Base-by-base conservation (phyloP, 2,797 vertebrate species). In the Neosilurus hyrtlii region DNA sequence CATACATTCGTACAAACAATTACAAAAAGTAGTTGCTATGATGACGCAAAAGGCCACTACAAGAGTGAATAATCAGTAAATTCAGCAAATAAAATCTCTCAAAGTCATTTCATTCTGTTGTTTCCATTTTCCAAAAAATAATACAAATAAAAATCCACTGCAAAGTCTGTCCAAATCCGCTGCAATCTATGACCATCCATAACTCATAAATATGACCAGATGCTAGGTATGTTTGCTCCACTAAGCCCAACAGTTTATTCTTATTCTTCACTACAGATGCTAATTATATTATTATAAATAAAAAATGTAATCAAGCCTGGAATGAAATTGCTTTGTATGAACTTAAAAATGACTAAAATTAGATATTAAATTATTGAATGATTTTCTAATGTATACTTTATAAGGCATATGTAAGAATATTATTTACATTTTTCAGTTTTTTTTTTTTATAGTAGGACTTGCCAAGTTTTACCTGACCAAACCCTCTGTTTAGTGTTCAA, bases 181-280 rank as follows among this genome's bases (percentile, higher is more conserved):
- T 52, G n/a, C 9, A 22, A 78, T 78, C 61, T 59, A 26, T 65
- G 61, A 20, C 62, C 43, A n/a, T 78, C 43, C 22, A 0, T 63
- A 14, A 63, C 43, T 43, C 61, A 65, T 52, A 79, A 65, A 79
- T 79, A 65, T 65, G 30, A 65, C 61, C 76, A 65, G 76, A 79
- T 79, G 61, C 49, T 20, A n/a, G n/a, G 7, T 61, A 24, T 24
- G 9, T 24, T 76, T 43, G 52, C 76, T 66, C 11, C 18, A 43
- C 62, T 30, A 26, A 6, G 62, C 54, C 1, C 8, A 20, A 9
- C 14, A 12, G 15, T 77, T 16, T 18, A 2, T 79, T 79, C 66
- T n/a, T 76, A 52, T 71, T 59, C 35, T 59, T 65, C 49, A 37
- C 22, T 49, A 26, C 52, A 57, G 63, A 66, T 59, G 15, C 22